Base-by-base conservation (phyloP, 2,888 invertebrate species). In the Carcina quercana region DNA sequence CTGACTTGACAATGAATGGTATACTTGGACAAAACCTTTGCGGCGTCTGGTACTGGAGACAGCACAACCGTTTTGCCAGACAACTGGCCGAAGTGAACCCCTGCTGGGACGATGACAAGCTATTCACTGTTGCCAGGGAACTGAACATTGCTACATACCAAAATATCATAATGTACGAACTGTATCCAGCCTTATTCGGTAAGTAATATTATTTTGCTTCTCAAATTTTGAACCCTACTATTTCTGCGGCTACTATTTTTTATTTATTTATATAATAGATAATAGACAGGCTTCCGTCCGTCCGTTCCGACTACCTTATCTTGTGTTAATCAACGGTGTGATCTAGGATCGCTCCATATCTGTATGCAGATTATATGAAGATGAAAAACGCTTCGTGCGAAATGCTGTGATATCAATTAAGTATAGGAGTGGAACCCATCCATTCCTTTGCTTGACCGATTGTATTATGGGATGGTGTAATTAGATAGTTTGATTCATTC, bases 31-130 rank as follows among this genome's bases (percentile, higher is more conserved):
- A 0, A 27, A 64, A 1, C 14, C 59, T 0, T 56, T 54, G 1
- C 15, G 45, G 10, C 14, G 64, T 24, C 2, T 64, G 63, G 64
- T 42, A 49, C 27, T 55, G 40, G 31, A 82, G 94, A 27, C 91
- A 93, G 59, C 96, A 96, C 69, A 96, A 96, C 68, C 76, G 90
- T 17, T 54, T 93, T 1, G 93, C 94, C 0, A 86, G 85, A 24
- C 86, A 73, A 3, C 70, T 96, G 28, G 79, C 87, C 0, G 76
- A 85, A 14, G 74, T 94, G 0, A 95, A 95, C 70, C 92, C 93
- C 0, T 93, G 92, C 61, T 94, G 94, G 94, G 90, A 91, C 48
- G 94, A 94, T 55, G 92, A 94, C 65, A 90, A 88, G 1, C 62
- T 94, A 0, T 95, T 89, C 75, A 91, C 91, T 67, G 91, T 91